Base-by-base conservation (phyloP, 53 echinoderm and acorn worm species). In the Apostichopus leukothele region DNA sequence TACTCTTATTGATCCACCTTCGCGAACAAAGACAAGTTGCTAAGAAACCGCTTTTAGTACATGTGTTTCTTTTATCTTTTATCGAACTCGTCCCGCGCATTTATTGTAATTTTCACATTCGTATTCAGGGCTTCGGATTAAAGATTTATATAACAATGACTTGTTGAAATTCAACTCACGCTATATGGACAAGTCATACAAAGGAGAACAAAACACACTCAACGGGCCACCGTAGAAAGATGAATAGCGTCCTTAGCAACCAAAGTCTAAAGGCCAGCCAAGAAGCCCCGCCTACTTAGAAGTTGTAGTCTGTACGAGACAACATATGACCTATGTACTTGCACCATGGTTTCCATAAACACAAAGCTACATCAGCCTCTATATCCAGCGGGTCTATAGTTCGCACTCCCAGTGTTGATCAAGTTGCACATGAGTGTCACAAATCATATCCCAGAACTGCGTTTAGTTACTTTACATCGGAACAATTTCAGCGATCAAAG, bases 331-430 rank as follows among this genome's bases (percentile, higher is more conserved):
- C 81, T 81, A 52, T 25, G 71, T 71, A 71, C 71, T 50, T 51
- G 19, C 54, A 68, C 60, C 76, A 91, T 86, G 91, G 97, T 97
- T 89, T 97, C 97, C 91, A 97, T 97, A 91, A 97, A 97, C 97
- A 97, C 76, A 97, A 91, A 90, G 84, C 39, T 76, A 83, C 84
- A 77, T 90, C 39, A 89, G 83, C 86, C 76, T 86, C 53, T 55
- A 77, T 90, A 57, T 84, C 83, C 76, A 83, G 90, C 90, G 86
- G 77, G 19, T 51, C 66, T 54, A 54, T 23, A 89, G 81, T 74
- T 11, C 5, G 73, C 55, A 10, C 76, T 61, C 23, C 26, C 78
- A 90, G 19, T 86, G 76, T 77, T 23, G 51, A 77, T 60, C 6
- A 20, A 73, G 77, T 67, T 66, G 76, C 71, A 71, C 71, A n/a